Evolutionary conservation across 2,113 vertebrate species (phyloP), one percentile per base, ranked within the genome.

Genomic region (Arothron firmamentum): DNA sequence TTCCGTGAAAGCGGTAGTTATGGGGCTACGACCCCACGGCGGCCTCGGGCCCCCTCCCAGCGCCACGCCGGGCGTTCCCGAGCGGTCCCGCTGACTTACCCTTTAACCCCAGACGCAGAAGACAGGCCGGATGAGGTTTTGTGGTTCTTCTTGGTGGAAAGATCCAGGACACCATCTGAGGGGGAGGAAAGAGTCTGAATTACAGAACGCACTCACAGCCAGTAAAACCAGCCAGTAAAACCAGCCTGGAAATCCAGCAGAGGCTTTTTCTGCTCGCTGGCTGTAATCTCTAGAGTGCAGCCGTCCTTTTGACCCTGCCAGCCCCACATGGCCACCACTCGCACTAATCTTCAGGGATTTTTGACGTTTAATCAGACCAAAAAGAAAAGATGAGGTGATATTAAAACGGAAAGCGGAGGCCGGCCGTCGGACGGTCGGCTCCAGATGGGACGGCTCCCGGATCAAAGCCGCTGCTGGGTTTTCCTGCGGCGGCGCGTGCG

Each of bases 101-200:
- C 93, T 90, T 95, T 98, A 87, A 92, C 91, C 28, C 89, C 90
- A 72, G 87, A 63, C 23, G 90, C 78, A 76, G 90, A 81, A 60
- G 93, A 92, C 85, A 90, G 92, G 77, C 91, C 88, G 84, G 90
- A 84, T 85, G 91, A 90, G 87, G 90, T 87, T 90, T 90, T 93
- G 77, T 90, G 91, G 88, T 86, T 95, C 90, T 95, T 98, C 92
- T 96, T 97, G 75, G 96, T 98, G 82, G 96, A 97, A 54, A 98
- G 91, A 88, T 98, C 96, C 90, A 98, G 94, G 80, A 98, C 96
- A 72, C 94, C 95, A 80, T 98, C 95, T 98, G 89, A 9, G 80
- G 83, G 83, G 72, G 49, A 28, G 25, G 25, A 5, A 28, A 28
- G 25, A 28, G 25, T 28, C 5, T 28, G 34, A 38, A 38, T 38